Base-by-base conservation (phyloP, 1,140 invertebrate genomes). In the Bathynomus jamesi region DNA sequence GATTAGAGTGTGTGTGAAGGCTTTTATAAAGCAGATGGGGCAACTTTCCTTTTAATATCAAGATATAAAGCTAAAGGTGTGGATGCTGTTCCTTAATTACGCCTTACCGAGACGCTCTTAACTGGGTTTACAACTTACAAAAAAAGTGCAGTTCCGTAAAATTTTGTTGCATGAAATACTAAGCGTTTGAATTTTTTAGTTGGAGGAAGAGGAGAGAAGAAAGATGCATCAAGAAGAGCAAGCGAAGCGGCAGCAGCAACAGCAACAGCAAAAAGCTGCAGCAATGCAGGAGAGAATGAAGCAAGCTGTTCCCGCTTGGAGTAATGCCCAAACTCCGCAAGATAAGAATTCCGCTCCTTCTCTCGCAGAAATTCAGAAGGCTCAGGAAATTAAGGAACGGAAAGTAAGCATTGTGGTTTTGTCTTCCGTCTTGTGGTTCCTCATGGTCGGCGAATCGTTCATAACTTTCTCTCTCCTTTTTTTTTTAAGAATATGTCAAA, bases 371-470 rank as follows among this genome's bases (percentile, higher is more conserved):
- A 82, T 82, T 69, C 81, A 82, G 67, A 74, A 76, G 63, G 28
- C 81, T 4, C 80, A 82, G 73, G 80, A 82, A 71, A 79, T 81
- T 66, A 81, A 80, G 40, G 80, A 82, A 69, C 61, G 72, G 27
- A 77, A 79, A 73, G 78, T 80, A 65, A 71, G 71, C 65, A 28
- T 69, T 31, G 70, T 74, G 61, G 63, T 66, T 21, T 64, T 3
- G 24, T 10, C 13, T 13, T 13, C 24, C 64, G 11, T 7, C 31
- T 4, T 65, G 13, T 25, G 64, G 28, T 28, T 65, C 5, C 64
- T 65, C 28, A 13, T 28, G 28, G 13, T 28, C 10, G 31, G 28
- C 11, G 31, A 25, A 29, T 8, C n/a, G n/a, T n/a, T n/a, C n/a
- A n/a, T n/a, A n/a, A n/a, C n/a, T n/a, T n/a, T n/a, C n/a, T n/a